Conservation (phyloP, 2,888 invertebrate species). For the Metellina segmentata region DNA sequence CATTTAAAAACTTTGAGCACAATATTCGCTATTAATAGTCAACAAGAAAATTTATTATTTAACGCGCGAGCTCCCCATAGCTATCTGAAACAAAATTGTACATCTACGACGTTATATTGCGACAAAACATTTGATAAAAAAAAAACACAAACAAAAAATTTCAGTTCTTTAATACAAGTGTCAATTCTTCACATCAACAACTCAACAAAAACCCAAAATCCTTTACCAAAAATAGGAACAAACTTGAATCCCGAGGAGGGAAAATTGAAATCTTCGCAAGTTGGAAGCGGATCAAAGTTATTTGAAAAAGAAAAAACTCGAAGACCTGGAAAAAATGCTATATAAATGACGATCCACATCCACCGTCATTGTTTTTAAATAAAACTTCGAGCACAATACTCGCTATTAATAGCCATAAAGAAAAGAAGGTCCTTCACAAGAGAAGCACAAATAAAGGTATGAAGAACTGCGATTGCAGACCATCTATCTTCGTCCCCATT, state of each 20-base stretch:
- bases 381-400: conserved; percentile 4
- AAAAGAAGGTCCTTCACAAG: conserved; percentile 16
- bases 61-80: too few relatives aligned
- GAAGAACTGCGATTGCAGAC: conserved; percentile 32
- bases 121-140: too few relatives aligned
- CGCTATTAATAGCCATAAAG: conserved; percentile 22
- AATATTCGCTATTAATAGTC: too few relatives aligned
- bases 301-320: not conserved
- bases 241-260: not conserved
- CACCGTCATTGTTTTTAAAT: conserved; percentile 24
- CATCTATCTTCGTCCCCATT: conserved; percentile 62
- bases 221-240: not conserved
- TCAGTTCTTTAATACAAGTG: too few relatives aligned
- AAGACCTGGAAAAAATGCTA: not conserved
- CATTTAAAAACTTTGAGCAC: too few relatives aligned
- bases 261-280: not conserved
- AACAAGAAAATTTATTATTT: too few relatives aligned
- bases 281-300: not conserved
- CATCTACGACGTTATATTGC: too few relatives aligned
- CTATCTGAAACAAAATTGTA: too few relatives aligned
- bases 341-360: conserved; percentile 26
- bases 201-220: not conserved
- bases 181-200: not conserved
- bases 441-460: conserved; percentile 20
- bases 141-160: too few relatives aligned